Base-by-base conservation (phyloP, 1,140 invertebrate genomes). In the Asobara japonica region DNA sequence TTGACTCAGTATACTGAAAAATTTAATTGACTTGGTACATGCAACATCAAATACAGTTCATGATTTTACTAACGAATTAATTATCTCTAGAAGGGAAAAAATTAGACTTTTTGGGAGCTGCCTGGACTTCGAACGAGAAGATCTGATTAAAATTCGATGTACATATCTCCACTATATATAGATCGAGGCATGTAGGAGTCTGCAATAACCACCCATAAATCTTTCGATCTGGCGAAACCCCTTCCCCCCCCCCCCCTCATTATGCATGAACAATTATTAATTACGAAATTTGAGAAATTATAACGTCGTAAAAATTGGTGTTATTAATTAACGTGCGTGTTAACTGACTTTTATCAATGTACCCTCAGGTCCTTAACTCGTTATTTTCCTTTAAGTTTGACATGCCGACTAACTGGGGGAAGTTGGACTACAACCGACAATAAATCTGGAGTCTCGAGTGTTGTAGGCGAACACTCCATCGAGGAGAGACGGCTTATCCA, bases 401-500 rank as follows among this genome's bases (percentile, higher is more conserved):
- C 31, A 69, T 62, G 33, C 22, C 62, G 56, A n/a, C 20, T 38
- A 60, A 69, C 29, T 38, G 31, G 18, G 22, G 29, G 25, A 31
- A 31, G 3, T 33, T 11, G 60, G 22, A 36, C 1, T 48, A 61
- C 41, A 69, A 30, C 4, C 31, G 31, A 33, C 16, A 61, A 69
- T 69, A 69, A 69, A 61, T 69, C 31, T n/a, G 51, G 41, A 69
- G 56, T 61, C 29, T 31, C 56, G 30, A 56, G 51, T 33, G 68
- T 61, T 69, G 56, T 61, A 69, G 68, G 68, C 68, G 68, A 69
- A 62, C 56, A 61, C 68, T 69, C 68, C 18, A 56, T 22, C 18
- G 41, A 18, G 51, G 22, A 25, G 51, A 56, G 51, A 18, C 22
- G 41, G 7, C 22, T 18, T 56, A 56, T 36, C 29, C 20, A 29